phyloP scores from a whole-genome alignment of 2,888 invertebrate genomes.

The Pheosia gnoma region DNA sequence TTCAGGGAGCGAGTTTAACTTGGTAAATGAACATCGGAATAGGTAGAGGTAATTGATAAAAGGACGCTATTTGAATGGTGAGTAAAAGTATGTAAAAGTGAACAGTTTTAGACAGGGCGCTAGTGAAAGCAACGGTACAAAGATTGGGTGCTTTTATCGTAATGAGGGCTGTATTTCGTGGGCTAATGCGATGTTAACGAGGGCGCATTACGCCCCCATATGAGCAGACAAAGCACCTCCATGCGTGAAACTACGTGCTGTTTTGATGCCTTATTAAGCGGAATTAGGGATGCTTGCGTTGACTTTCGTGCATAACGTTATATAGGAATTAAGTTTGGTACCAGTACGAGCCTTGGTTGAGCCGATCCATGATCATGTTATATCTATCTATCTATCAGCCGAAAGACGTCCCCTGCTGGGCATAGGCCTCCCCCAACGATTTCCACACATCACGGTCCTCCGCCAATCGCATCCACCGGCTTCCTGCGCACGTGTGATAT shows the following conservation, averaged over 20 bases:
- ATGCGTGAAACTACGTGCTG: slow-evolving; percentile 29
- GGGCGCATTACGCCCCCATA: slow-evolving; percentile 43
- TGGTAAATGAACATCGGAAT: slow-evolving; percentile 22
- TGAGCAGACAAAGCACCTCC: slow-evolving; percentile 27
- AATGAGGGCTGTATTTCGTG: slow-evolving; percentile 41
- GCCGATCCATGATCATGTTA: not conserved
- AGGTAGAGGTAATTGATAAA: slow-evolving; percentile 21
- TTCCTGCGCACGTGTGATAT: no score
- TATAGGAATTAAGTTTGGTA: not conserved
- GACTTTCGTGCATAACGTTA: slow-evolving; percentile 6
- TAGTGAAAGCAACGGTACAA: slow-evolving; percentile 26
- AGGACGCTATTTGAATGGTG: slow-evolving; percentile 22
- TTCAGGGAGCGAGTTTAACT: slow-evolving; percentile 22
- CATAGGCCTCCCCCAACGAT: no score
- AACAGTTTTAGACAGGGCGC: slow-evolving; percentile 21
- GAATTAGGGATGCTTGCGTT: slow-evolving; percentile 19
- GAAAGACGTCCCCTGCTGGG: no score
- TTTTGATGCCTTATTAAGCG: slow-evolving; percentile 36
- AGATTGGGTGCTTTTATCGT: slow-evolving; percentile 45
- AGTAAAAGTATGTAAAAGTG: slow-evolving; percentile 28
- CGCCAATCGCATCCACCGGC: no score
- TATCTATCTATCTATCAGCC: not conserved
- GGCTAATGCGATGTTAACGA: slow-evolving; percentile 57
- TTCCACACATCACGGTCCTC: no score
- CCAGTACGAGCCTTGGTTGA: not conserved